Base-by-base conservation (phyloP, 2,888 invertebrate species). In the Chaetoderma sp. region DNA sequence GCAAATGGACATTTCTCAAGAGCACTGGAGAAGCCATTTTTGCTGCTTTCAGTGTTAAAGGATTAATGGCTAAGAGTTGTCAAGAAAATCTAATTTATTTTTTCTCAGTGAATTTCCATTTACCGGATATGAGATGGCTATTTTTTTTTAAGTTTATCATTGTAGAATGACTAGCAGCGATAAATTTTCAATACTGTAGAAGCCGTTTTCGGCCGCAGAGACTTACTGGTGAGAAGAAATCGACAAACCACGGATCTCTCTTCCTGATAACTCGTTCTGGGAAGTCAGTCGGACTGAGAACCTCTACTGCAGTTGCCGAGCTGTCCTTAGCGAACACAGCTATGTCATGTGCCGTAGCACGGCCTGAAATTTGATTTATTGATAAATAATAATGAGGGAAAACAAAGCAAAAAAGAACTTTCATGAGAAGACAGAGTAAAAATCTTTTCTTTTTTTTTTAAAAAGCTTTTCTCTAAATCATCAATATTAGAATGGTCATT, bases 221-320 rank as follows among this genome's bases (percentile, higher is more conserved):
- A 82, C 86, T 81, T 73, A 88, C 88, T 27, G 93, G 92, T 0
- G 92, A 91, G 83, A 91, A 92, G 89, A 92, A 93, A 81, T 93
- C 92, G 28, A 93, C 88, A 74, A 93, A 90, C 91, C 92, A 92
- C 30, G 83, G 79, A 36, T 86, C 77, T 30, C 75, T 73, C 56
- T 77, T 78, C 28, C 73, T 59, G 67, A 82, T 82, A 52, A 82
- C 78, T 4, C 77, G 69, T 13, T 75, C 61, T 1, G 87, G 86
- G 70, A 92, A 90, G 77, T 93, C 91, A 0, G 89, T 77, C 0
- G 86, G 86, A 16, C 84, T 83, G 8, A 89, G 79, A 6, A 86
- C 83, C 62, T 84, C 80, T 2, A 89, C 70, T 23, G 79, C 81
- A 18, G 86, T 86, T 18, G 73, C 63, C 18, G 79, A 75, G 54